Conservation (phyloP, 1,140 invertebrate genomes). For the Drosophila littoralis region DNA sequence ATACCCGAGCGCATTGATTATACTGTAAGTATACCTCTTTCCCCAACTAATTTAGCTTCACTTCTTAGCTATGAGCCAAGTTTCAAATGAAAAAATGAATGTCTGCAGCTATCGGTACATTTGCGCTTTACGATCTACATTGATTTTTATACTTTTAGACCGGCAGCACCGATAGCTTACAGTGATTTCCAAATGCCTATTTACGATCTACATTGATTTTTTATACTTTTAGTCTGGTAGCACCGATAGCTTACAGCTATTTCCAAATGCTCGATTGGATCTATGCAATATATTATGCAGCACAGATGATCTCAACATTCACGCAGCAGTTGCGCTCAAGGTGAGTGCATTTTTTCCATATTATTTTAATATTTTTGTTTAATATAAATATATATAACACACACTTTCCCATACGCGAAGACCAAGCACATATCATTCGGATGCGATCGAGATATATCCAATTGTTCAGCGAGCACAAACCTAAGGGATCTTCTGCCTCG, state of each 20-base stretch:
- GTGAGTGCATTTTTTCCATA: conserved; percentile 36
- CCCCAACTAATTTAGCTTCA: background rate
- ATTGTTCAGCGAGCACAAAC: conserved; percentile 84
- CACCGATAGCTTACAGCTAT: conserved; percentile 86
- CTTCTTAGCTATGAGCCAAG: background rate
- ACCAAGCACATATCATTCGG: conserved; percentile 84
- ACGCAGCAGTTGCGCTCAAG: conserved; percentile 73
- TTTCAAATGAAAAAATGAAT: no score
- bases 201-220: no score
- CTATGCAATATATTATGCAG: conserved; percentile 94
- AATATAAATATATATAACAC: background rate
- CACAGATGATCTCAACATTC: conserved; percentile 84
- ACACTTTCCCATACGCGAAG: conserved; percentile 34
- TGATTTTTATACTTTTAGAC: background rate
- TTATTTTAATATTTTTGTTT: background rate
- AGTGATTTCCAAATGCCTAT: no score
- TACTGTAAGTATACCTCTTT: conserved; percentile 87
- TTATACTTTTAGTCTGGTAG: conserved; percentile 71
- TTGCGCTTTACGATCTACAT: no score
- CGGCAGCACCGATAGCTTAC: background rate
- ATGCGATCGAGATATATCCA: conserved; percentile 80
- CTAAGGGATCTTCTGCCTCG: conserved; percentile 93
- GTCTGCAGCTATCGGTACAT: no score
- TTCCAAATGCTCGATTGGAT: conserved; percentile 93
- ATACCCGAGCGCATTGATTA: conserved; percentile 96